These are phyloP conservation scores for Cantharis rufa DNA, from an alignment of 2,888 invertebrate species.

Conservation along the genomic window DNA sequence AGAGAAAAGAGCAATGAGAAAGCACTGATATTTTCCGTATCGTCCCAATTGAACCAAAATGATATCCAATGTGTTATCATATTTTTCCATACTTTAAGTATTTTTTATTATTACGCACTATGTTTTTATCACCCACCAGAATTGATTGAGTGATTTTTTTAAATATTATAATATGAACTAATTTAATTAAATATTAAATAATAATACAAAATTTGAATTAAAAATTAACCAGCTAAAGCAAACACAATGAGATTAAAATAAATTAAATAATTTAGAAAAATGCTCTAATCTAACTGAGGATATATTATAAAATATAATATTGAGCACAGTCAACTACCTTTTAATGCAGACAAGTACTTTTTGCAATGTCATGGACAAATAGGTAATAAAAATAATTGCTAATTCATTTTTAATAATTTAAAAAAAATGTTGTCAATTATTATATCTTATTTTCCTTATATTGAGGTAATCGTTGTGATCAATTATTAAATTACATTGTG, in stretches of 20 bases:
- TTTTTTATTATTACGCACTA: too few species aligned
- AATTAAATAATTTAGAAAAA: not conserved
- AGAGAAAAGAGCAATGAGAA: constrained; percentile 63
- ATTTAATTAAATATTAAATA: not conserved
- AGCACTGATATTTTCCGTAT: constrained; percentile 69
- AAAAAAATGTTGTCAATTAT: not conserved
- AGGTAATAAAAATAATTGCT: not conserved
- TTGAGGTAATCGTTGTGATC: not conserved
- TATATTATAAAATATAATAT: not conserved
- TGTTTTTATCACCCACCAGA: too few species aligned
- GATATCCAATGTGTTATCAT: constrained; percentile 56
- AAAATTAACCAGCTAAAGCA: not conserved
- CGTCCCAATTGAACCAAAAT: constrained; percentile 64
- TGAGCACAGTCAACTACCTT: not conserved
- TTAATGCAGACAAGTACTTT: not conserved
- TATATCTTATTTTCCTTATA: not conserved
- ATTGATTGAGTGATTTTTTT: too few species aligned
- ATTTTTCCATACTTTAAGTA: not conserved
- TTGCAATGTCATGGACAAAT: not conserved
- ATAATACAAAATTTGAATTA: not conserved
- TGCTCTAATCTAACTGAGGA: not conserved
- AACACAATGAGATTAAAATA: not conserved
- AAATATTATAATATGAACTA: too few species aligned
- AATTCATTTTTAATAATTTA: not conserved
- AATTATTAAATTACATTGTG: not conserved